A percentile compares a stretch with the other conserved stretches of the same genome.
These are phyloP conservation scores for Aplochiton taeniatus DNA, from an alignment of 2,797 vertebrate genomes.

Conservation along the genomic window DNA sequence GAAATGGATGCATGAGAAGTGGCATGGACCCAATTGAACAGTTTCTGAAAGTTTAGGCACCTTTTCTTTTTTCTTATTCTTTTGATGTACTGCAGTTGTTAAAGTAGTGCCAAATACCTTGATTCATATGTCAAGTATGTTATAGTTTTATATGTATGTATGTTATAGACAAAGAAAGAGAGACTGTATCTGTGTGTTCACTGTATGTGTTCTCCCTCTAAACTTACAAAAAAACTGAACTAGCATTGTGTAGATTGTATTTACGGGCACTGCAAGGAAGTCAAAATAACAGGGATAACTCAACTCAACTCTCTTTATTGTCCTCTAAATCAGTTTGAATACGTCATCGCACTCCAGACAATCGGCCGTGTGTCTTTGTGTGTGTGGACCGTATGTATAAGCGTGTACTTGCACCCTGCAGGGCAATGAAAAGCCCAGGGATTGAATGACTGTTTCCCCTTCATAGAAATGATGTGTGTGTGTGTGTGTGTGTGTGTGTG, in stretches of 20 bases:
- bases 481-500: slow-evolving; percentile 1
- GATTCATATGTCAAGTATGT: too few species aligned
- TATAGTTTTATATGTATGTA: background rate
- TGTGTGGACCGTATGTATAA: background rate
- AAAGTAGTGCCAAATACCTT: background rate
- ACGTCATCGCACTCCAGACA: background rate
- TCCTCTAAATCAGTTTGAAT: background rate
- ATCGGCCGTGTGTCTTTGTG: too few species aligned
- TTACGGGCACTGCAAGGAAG: background rate
- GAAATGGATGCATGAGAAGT: slow-evolving; percentile 44
- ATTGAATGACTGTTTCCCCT: background rate
- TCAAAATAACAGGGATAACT: slow-evolving; percentile 8
- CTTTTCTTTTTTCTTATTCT: slow-evolving; percentile 9
- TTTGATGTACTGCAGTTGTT: background rate
- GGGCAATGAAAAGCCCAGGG: background rate
- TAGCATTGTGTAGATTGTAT: background rate
- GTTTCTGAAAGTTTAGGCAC: slow-evolving; percentile 32
- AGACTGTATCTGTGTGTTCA: background rate
- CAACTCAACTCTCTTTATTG: slow-evolving; percentile 2
- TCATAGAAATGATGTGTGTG: background rate
- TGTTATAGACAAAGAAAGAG: background rate
- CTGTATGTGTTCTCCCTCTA: background rate
- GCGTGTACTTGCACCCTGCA: background rate
- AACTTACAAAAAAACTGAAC: background rate
- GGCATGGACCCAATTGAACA: slow-evolving; percentile 6